These are phyloP conservation scores for Caenorhabditis brenneri DNA, from an alignment of 1,140 invertebrate genomes.

Conservation along the genomic window DNA sequence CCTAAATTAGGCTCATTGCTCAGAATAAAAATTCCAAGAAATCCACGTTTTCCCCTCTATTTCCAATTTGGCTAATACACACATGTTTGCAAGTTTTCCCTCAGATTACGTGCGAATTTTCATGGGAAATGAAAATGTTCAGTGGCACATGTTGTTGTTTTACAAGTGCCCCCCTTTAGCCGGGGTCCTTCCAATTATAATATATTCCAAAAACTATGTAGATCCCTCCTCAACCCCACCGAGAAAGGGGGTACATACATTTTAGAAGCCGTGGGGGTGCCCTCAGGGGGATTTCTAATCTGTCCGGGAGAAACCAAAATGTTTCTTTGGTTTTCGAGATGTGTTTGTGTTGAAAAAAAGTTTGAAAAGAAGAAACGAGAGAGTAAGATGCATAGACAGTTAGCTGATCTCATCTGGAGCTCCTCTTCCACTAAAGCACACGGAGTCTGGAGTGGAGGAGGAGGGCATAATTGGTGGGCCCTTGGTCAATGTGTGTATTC, in stretches of 20 bases:
- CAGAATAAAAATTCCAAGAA: too few relatives aligned
- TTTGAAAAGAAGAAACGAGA: neutral
- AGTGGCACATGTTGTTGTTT: too few relatives aligned
- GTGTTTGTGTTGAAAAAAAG: conserved; percentile 19
- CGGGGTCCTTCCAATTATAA: too few relatives aligned
- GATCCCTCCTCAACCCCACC: too few relatives aligned
- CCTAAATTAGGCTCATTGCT: too few relatives aligned
- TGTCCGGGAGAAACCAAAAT: neutral
- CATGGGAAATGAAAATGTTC: neutral
- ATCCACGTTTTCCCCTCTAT: neutral
- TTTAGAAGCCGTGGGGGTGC: too few relatives aligned
- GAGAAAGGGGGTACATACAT: too few relatives aligned
- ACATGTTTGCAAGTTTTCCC: neutral
- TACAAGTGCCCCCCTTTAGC: too few relatives aligned
- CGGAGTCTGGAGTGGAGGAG: too few relatives aligned
- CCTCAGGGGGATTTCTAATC: conserved; percentile 34
- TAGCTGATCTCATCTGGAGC: neutral
- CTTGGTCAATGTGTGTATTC: too few relatives aligned
- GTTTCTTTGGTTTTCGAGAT: conserved; percentile 25
- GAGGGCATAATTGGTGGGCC: too few relatives aligned
- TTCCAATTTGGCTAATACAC: neutral
- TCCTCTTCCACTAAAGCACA: neutral
- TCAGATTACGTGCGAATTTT: neutral
- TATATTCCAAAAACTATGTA: too few relatives aligned
- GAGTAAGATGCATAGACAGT: neutral